Evolutionary conservation across 1,140 invertebrate genomes (phyloP).

Genomic region (Pseudomyrmex dendroicus): DNA sequence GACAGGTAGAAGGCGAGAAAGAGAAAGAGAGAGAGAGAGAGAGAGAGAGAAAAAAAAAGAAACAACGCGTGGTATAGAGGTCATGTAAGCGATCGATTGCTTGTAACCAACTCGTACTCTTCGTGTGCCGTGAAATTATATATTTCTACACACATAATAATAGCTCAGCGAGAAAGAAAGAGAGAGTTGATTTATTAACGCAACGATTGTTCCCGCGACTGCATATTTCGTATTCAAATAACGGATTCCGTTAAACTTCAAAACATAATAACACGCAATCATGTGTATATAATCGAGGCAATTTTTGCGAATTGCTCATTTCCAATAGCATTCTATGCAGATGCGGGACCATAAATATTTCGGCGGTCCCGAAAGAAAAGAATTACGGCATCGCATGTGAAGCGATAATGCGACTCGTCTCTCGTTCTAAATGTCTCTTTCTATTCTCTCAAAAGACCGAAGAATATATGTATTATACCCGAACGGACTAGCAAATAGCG

Average conservation of each 20-base stretch:
- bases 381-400: slow-evolving; percentile 38
- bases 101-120: neutral
- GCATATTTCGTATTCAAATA: slow-evolving; percentile 61
- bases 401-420: slow-evolving; percentile 40
- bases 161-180: neutral
- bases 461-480: slow-evolving; percentile 21
- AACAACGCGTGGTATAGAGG: neutral
- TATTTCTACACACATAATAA: slow-evolving; percentile 41
- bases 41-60: neutral
- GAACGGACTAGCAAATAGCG: slow-evolving; percentile 4
- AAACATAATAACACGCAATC: slow-evolving; percentile 61
- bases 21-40: neutral
- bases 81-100: slow-evolving; percentile 2
- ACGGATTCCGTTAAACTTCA: slow-evolving; percentile 40
- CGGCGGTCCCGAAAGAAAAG: slow-evolving; percentile 26
- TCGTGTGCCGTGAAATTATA: slow-evolving; percentile 16
- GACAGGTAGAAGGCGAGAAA: neutral
- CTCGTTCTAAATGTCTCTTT: slow-evolving; percentile 28
- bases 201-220: neutral
- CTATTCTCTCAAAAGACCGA: slow-evolving; percentile 33
- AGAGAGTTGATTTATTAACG: slow-evolving; percentile 37
- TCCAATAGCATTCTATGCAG: slow-evolving; percentile 57
- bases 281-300: slow-evolving; percentile 50
- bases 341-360: slow-evolving; percentile 9
- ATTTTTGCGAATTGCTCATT: slow-evolving; percentile 65